Evolutionary conservation across 2,888 invertebrate genomes (phyloP).

Genomic region (Athalia cordata): DNA sequence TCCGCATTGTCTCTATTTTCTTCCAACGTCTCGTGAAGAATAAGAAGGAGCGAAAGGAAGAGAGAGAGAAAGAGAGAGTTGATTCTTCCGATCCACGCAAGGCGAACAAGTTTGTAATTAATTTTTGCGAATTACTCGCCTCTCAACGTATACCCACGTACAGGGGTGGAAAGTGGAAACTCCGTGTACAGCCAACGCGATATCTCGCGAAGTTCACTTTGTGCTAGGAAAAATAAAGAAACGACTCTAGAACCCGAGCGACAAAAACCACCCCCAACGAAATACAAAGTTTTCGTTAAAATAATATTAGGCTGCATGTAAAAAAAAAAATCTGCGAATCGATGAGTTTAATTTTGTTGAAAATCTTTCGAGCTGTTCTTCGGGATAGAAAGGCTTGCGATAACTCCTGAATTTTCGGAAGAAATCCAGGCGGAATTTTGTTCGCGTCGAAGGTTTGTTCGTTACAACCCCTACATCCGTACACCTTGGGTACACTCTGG

Average conservation of each 20-base stretch:
- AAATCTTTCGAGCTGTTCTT: too few species aligned
- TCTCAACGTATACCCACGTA: constrained; percentile 62
- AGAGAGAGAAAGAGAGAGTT: too few species aligned
- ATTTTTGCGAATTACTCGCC: constrained; percentile 71
- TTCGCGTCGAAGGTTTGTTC: constrained; percentile 14
- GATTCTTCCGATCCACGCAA: constrained; percentile 52
- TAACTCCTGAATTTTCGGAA: background rate
- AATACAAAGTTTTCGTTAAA: background rate
- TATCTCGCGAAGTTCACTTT: constrained; percentile 56
- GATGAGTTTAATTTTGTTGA: too few species aligned
- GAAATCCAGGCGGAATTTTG: background rate
- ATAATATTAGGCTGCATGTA: too few species aligned
- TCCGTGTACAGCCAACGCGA: constrained; percentile 62
- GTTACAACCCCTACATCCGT: constrained; percentile 13
- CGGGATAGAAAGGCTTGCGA: too few species aligned
- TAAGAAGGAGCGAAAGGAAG: constrained; percentile 50
- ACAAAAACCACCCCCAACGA: background rate
- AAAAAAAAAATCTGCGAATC: too few species aligned
- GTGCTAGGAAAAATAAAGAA: constrained; percentile 19
- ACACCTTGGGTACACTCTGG: constrained; percentile 52
- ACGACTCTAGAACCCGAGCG: background rate
- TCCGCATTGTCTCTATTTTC: constrained; percentile 61
- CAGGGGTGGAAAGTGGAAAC: constrained; percentile 48
- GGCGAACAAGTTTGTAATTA: constrained; percentile 67
- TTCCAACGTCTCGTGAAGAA: constrained; percentile 45